Conservation (phyloP, 2,113 vertebrate species). For the Euleptes europaea region DNA sequence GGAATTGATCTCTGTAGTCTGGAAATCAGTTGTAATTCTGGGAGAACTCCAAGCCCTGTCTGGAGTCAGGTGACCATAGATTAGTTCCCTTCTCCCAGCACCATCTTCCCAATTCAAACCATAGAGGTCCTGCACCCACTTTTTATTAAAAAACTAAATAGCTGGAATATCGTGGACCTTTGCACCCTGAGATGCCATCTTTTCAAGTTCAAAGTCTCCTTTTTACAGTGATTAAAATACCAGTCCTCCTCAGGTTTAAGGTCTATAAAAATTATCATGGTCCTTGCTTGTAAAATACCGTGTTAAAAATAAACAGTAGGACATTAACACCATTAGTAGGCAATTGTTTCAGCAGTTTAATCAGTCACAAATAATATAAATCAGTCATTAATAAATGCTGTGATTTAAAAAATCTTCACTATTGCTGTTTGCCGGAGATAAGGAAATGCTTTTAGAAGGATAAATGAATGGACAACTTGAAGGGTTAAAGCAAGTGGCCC, state of each 20-base stretch:
- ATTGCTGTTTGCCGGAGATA: neutral
- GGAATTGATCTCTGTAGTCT: too few relatives aligned
- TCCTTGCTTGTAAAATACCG: constrained; percentile 26
- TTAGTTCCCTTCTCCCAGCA: too few relatives aligned
- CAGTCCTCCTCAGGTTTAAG: constrained; percentile 43
- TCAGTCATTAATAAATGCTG: neutral
- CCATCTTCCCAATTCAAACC: too few relatives aligned
- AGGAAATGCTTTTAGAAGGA: neutral
- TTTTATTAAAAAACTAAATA: too few relatives aligned
- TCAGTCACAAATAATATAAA: too few relatives aligned
- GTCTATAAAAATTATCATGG: constrained; percentile 60
- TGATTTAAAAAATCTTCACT: too few relatives aligned
- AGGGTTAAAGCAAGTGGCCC: neutral
- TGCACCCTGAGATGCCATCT: neutral
- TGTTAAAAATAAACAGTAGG: constrained; percentile 21
- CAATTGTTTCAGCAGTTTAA: too few relatives aligned
- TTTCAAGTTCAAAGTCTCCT: neutral
- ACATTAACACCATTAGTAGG: neutral
- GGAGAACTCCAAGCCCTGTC: too few relatives aligned
- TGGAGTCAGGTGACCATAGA: too few relatives aligned
- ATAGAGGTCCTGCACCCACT: too few relatives aligned
- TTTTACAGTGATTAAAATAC: constrained; percentile 24
- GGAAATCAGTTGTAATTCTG: too few relatives aligned
- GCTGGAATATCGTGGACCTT: too few relatives aligned
- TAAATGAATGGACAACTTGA: neutral